Conservation (phyloP, 2,113 vertebrate species). For the Abramis brama region DNA sequence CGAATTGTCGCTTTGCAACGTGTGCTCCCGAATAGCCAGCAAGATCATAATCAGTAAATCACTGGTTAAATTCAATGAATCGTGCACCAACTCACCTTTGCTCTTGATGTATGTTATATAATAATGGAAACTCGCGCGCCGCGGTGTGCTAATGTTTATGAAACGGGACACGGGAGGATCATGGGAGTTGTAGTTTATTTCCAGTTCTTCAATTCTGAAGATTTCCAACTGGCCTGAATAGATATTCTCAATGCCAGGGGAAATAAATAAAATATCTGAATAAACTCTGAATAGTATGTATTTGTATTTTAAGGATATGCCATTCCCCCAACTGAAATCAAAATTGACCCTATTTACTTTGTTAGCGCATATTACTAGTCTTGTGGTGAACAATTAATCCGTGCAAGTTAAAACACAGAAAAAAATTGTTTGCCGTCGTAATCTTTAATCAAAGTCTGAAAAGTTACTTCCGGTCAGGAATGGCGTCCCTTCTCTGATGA, state of each 20-base stretch:
- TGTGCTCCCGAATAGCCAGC: background rate
- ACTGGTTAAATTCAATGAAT: background rate
- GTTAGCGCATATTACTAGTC: too few species aligned
- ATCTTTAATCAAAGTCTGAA: too few species aligned
- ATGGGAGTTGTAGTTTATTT: slow-evolving; percentile 61
- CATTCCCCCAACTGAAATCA: too few species aligned
- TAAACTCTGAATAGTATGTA: background rate
- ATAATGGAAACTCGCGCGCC: background rate
- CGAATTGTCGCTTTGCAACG: background rate
- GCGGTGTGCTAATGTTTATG: background rate
- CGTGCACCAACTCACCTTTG: slow-evolving; percentile 9
- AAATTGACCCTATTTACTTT: too few species aligned
- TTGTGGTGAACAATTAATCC: too few species aligned
- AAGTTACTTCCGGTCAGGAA: too few species aligned
- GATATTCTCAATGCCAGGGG: background rate
- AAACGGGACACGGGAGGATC: slow-evolving; percentile 29
- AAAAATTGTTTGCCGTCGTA: too few species aligned
- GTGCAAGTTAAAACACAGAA: too few species aligned
- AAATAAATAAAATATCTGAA: background rate
- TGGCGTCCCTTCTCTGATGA: too few species aligned
- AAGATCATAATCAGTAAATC: background rate
- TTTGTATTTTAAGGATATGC: background rate
- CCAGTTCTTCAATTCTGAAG: background rate
- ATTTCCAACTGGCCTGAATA: background rate
- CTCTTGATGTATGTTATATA: background rate